Base-by-base conservation (phyloP, 2,888 invertebrate species). In the Temnothorax ravouxi region DNA sequence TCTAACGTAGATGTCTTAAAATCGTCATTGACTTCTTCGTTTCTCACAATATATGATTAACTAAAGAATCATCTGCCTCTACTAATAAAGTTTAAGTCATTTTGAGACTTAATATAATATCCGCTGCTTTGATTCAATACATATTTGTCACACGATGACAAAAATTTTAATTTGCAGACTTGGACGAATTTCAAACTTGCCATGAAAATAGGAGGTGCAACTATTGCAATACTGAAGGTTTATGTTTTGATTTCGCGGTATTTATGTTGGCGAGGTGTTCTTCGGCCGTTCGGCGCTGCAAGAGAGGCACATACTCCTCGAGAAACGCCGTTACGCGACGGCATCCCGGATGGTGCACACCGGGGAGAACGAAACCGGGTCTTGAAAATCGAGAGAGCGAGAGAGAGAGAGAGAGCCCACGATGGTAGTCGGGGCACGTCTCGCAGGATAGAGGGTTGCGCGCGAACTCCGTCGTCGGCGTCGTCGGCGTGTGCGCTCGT, bases 361-460 rank as follows among this genome's bases (percentile, higher is more conserved):
- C 29, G 21, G 29, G 44, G 21, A 56, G 15, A 34, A 56, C 54
- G 29, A 69, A 79, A 61, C 38, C 47, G 21, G 29, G 29, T 71
- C 79, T 71, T 47, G 59, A 47, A 72, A 71, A 71, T 79, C 79
- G 38, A 47, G 77, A 34, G 34, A n/a, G n/a, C 34, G 38, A 38
- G 59, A 44, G 34, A 52, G 52, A 54, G 38, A n/a, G 25, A n/a
- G 21, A 18, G 56, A 29, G 3, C 9, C 8, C 13, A 47, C 21
- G 29, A 41, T 25, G 29, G 87, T 86, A 92, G 91, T 92, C 91
- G 59, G 77, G 86, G 84, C 91, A 92, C 92, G 92, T 92, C 84
- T 84, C 54, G 84, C 62, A 86, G 87, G 47, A 71, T 71, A 86
- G 87, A 87, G 87, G 89, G 88, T 88, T 56, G 71, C 71, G 80